Evolutionary conservation across 2,797 vertebrate species (phyloP).

Genomic region (Netta rufina): DNA sequence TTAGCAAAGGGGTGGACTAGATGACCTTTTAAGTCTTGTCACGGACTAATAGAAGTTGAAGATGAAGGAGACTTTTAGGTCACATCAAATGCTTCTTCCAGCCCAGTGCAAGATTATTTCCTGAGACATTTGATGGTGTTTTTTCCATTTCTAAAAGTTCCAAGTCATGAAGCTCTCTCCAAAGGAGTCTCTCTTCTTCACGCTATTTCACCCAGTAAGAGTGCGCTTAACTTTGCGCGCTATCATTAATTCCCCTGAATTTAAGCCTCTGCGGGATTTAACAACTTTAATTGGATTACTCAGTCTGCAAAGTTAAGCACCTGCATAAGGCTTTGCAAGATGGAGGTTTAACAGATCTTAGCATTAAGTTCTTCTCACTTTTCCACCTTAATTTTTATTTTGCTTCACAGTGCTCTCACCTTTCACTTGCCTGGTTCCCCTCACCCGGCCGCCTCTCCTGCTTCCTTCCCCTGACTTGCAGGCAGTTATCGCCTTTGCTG

Average conservation of each 20-base stretch:
- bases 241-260: conserved; percentile 60
- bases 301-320: conserved; percentile 67
- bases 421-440: background rate
- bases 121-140: conserved; percentile 22
- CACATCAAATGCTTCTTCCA: conserved; percentile 58
- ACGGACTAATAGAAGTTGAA: conserved; percentile 59
- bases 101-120: conserved; percentile 44
- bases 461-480: background rate
- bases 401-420: conserved; percentile 23
- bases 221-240: conserved; percentile 51
- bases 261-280: conserved; percentile 51
- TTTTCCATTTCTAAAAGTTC: conserved; percentile 44
- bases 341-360: conserved; percentile 64
- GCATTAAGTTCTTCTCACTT: conserved; percentile 60
- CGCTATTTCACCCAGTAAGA: conserved; percentile 25
- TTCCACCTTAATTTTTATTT: conserved; percentile 49
- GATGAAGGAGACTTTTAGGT: conserved; percentile 66
- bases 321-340: conserved; percentile 56
- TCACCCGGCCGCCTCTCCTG: background rate
- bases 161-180: conserved; percentile 10
- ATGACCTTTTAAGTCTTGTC: conserved; percentile 68
- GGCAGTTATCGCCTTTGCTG: background rate
- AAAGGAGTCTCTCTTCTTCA: background rate
- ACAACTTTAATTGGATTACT: conserved; percentile 68
- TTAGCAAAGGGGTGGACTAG: conserved; percentile 64